Conservation (phyloP, 2,888 invertebrate species). For the Caenorhabditis virilis region DNA sequence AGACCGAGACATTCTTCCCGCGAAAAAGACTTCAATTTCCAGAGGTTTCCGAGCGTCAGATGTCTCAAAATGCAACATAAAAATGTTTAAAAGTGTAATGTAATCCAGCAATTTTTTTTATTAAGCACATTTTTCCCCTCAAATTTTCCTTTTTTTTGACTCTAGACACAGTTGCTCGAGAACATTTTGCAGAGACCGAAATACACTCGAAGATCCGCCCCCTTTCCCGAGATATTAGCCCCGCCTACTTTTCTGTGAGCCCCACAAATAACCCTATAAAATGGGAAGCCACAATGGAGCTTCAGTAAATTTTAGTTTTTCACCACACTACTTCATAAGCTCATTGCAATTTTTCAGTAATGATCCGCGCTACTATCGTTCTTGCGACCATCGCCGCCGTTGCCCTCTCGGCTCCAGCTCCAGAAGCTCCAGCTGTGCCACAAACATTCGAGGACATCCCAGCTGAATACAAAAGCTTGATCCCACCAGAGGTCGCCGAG, state of each 20-base stretch:
- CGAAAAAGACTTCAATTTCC: too few species aligned
- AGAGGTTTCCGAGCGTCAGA: too few species aligned
- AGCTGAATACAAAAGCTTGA: conserved; percentile 59
- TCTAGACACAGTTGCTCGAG: too few species aligned
- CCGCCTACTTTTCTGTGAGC: too few species aligned
- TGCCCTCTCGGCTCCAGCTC: conserved; percentile 49
- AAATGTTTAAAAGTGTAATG: too few species aligned
- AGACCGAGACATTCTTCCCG: too few species aligned
- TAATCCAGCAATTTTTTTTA: too few species aligned
- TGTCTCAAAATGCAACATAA: too few species aligned
- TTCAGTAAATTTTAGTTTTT: neutral
- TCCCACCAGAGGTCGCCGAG: conserved; percentile 63
- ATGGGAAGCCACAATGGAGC: neutral
- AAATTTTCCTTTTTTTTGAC: too few species aligned
- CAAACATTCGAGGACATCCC: conserved; percentile 59
- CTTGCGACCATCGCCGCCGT: conserved; percentile 42
- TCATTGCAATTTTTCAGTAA: conserved; percentile 16
- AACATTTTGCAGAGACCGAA: too few species aligned
- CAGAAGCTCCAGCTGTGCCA: conserved; percentile 49
- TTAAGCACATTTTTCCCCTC: too few species aligned
- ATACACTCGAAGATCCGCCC: neutral
- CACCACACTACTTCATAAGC: neutral
- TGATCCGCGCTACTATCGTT: conserved; percentile 39
- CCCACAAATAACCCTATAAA: conserved; percentile 8
- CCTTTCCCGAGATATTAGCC: neutral